A percentile compares a stretch with the other conserved stretches of the same genome.
Evolutionary conservation across 2,113 vertebrate genomes (phyloP).

Genomic region (Sphyrna mokarran): DNA sequence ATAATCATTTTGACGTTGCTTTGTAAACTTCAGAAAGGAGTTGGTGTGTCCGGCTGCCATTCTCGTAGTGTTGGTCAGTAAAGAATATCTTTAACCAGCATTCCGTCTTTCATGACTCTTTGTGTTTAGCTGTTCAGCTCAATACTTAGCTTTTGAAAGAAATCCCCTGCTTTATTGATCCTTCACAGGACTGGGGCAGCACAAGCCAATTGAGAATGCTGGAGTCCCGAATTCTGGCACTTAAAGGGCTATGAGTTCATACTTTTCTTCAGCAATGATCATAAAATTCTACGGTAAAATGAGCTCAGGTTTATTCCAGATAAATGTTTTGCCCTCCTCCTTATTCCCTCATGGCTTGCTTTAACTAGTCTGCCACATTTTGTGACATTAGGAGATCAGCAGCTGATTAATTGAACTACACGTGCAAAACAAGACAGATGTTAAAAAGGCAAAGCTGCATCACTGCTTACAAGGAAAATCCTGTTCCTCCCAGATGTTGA

Average conservation of each 20-base stretch:
- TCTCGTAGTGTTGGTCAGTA: too few species aligned
- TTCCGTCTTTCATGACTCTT: too few species aligned
- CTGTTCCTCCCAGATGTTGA: not conserved
- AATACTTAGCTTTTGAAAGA: too few species aligned
- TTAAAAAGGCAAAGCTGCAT: conserved; percentile 13
- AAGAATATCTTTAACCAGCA: too few species aligned
- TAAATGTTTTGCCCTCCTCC: not conserved
- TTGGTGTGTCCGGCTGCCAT: too few species aligned
- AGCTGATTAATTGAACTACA: conserved; percentile 26
- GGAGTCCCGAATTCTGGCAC: not conserved
- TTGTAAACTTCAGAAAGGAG: too few species aligned
- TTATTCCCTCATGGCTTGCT: not conserved
- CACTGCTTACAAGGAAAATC: not conserved
- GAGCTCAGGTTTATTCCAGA: not conserved
- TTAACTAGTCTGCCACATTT: not conserved
- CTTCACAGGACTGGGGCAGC: not conserved
- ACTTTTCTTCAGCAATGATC: not conserved
- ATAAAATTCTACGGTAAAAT: not conserved
- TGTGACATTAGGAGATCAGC: not conserved
- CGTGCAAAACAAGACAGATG: conserved; percentile 5
- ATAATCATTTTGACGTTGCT: too few species aligned
- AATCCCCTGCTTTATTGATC: too few species aligned
- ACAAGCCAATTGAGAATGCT: not conserved
- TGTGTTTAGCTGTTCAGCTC: too few species aligned
- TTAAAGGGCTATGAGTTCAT: not conserved